Base-by-base conservation (phyloP, 2,113 vertebrate species). In the Camelus dromedarius region DNA sequence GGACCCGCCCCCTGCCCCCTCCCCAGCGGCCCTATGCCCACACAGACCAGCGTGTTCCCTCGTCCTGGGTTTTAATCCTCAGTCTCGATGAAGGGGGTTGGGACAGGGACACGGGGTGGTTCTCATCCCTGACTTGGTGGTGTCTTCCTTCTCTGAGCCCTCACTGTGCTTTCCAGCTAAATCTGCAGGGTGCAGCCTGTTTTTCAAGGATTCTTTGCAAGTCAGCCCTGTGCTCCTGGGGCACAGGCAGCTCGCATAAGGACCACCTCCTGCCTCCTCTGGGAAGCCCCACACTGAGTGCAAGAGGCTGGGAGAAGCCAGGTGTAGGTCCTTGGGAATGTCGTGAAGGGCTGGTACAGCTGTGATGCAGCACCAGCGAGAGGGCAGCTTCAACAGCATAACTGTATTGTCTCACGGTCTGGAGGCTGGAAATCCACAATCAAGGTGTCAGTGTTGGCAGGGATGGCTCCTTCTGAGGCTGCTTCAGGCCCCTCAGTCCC, bases 401-500 rank as follows among this genome's bases (percentile, higher is more conserved):
- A 1, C 13, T 5, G 14, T 19, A 9, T 14, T 1, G 3, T 18
- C 26, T 38, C 50, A 3, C 6, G 3, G 2, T 12, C 28, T n/a
- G 28, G 69, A 54, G 80, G 46, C 69, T 42, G 56, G 54, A 24
- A 9, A 9, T 19, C 9, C 26, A 0, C 0, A 6, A 4, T 26
- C n/a, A 8, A 16, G 14, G 9, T 24, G 81, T 6, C 1, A 10
- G 10, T 24, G 81, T 6, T 2, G 14, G 30, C 20, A 18, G 35
- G 56, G 46, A 19, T 24, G 19, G n/a, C 1, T 79, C 48, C 87
- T 48, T 32, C 22, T 2, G 30, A 72, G 32, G 48, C 32, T 12
- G 10, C 3, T 14, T 46, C 13, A 1, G 38, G 28, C 26, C 42
- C 22, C 18, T 42, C 38, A 42, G 38, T 42, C 6, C n/a, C 5